Conservation (phyloP, 2,797 vertebrate genomes). For the Todus mexicanus region DNA sequence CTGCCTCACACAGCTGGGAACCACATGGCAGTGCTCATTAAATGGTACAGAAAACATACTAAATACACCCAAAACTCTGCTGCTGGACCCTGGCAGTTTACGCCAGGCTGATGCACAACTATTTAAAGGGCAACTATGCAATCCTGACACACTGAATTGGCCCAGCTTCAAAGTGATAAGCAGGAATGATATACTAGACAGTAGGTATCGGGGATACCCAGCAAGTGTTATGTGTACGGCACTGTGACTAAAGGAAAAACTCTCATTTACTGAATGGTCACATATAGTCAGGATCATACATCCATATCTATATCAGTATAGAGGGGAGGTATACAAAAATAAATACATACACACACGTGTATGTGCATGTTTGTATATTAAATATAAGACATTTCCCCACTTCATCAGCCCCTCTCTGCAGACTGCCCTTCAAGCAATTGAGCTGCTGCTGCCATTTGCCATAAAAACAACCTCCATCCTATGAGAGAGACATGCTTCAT, state of each 20-base stretch:
- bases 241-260: background rate
- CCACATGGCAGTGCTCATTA: background rate
- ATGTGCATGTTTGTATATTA: background rate
- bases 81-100: background rate
- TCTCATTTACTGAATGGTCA: background rate
- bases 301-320: background rate
- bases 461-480: background rate
- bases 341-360: background rate
- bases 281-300: background rate
- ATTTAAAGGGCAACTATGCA: background rate
- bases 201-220: background rate
- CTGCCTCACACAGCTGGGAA: background rate
- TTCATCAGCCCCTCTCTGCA: background rate
- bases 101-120: background rate
- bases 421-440: background rate
- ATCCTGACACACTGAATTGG: background rate
- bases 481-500: background rate
- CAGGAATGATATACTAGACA: background rate
- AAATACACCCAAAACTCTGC: background rate
- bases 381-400: background rate
- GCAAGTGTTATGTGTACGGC: accelerated
- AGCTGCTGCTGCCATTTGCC: background rate
- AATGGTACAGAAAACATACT: background rate
- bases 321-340: background rate
- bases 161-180: background rate